phyloP scores from a whole-genome alignment of 2,888 invertebrate species.

The Sarcophaga carnaria region DNA sequence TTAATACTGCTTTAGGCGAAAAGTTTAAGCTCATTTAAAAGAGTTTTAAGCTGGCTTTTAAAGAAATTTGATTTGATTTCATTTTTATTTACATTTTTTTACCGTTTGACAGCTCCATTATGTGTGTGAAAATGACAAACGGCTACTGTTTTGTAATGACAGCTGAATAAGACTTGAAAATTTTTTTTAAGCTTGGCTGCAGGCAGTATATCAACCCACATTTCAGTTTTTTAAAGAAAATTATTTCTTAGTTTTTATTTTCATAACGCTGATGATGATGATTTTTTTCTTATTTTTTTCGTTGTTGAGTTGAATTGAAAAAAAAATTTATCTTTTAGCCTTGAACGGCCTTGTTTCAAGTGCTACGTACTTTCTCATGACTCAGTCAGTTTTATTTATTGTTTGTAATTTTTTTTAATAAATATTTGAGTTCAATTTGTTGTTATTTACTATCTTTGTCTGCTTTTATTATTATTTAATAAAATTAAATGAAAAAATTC shows the following conservation, averaged over 20 bases:
- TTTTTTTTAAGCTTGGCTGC: too few species aligned
- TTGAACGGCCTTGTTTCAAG: constrained; percentile 59
- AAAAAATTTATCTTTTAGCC: constrained; percentile 24
- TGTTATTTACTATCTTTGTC: not conserved
- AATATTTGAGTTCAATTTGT: constrained; percentile 31
- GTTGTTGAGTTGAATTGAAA: too few species aligned
- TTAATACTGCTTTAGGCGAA: too few species aligned
- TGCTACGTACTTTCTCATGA: constrained; percentile 16
- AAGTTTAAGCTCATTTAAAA: too few species aligned
- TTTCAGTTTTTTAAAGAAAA: not conserved
- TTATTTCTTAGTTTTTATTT: not conserved
- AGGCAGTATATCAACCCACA: too few species aligned
- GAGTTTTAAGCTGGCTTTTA: too few species aligned
- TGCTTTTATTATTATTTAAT: constrained; percentile 43
- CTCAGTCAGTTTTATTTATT: constrained; percentile 18
- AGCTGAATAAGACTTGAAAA: too few species aligned
- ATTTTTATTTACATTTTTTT: too few species aligned
- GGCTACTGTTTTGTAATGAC: too few species aligned
- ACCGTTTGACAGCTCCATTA: too few species aligned
- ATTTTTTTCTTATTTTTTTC: not conserved
- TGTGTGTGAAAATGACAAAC: too few species aligned
- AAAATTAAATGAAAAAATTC: constrained; percentile 65
- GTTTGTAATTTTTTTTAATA: constrained; percentile 5
- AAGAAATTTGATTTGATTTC: too few species aligned
- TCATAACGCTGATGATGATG: not conserved